phyloP scores from a whole-genome alignment of 2,113 vertebrate genomes.

The Ochotona curzoniae region DNA sequence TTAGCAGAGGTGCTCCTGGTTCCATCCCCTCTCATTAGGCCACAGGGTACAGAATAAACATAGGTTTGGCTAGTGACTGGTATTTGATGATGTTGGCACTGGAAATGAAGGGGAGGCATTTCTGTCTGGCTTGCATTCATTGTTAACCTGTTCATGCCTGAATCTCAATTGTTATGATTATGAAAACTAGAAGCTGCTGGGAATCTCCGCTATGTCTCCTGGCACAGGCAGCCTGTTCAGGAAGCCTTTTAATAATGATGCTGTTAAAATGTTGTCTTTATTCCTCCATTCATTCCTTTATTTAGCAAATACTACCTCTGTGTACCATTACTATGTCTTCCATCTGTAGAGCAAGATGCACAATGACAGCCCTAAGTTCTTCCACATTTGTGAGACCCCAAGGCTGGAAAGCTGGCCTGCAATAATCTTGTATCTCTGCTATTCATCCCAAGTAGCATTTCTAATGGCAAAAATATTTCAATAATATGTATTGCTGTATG shows the following conservation, averaged over 20 bases:
- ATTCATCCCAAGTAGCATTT: neutral
- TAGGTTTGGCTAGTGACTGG: slow-evolving; percentile 49
- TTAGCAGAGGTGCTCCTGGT: slow-evolving; percentile 30
- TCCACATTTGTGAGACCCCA: neutral
- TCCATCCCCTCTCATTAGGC: slow-evolving; percentile 30
- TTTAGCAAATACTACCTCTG: neutral
- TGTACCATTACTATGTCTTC: neutral
- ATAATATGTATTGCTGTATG: neutral
- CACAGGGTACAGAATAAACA: slow-evolving; percentile 53
- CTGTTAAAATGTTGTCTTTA: slow-evolving; percentile 17
- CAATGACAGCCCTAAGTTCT: neutral
- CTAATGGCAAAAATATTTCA: neutral
- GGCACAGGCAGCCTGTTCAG: neutral
- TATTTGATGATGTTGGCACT: slow-evolving; percentile 55
- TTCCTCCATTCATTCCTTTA: slow-evolving; percentile 32
- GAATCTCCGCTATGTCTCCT: neutral
- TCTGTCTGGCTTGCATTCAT: slow-evolving; percentile 60
- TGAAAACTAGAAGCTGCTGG: neutral
- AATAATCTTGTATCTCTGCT: neutral
- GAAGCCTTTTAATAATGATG: slow-evolving; percentile 13
- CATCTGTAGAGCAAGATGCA: neutral
- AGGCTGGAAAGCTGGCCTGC: neutral
- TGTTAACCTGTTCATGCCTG: slow-evolving; percentile 62
- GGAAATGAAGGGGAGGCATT: slow-evolving; percentile 51
- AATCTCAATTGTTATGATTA: neutral